Conservation (phyloP, 2,113 vertebrate species). For the Cromileptes altivelis region DNA sequence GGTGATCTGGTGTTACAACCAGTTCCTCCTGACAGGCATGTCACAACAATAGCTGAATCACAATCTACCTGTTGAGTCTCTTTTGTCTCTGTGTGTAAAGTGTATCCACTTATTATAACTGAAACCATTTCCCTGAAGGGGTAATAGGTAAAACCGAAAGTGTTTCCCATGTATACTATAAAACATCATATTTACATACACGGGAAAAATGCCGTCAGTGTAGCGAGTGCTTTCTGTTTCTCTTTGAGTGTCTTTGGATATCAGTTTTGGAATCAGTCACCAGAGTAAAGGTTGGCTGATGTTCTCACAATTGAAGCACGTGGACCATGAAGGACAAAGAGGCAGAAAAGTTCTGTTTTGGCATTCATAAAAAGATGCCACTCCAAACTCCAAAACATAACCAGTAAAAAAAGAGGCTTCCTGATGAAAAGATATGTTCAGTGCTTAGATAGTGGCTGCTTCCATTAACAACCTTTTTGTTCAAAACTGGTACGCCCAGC, state of each 20-base stretch:
- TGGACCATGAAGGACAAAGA: neutral
- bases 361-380: neutral
- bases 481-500: neutral
- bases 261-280: slow-evolving; percentile 44
- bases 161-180: neutral
- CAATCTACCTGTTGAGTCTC: neutral
- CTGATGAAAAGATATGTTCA: neutral
- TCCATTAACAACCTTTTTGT: neutral
- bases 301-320: too few species aligned
- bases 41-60: slow-evolving; percentile 1
- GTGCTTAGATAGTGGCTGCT: neutral
- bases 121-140: slow-evolving; percentile 32
- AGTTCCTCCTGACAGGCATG: neutral
- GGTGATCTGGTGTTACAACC: neutral
- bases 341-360: neutral
- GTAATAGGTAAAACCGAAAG: slow-evolving; percentile 33
- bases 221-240: slow-evolving; percentile 54
- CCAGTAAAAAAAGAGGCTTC: neutral
- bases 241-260: slow-evolving; percentile 32
- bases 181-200: neutral
- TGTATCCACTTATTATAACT: slow-evolving; percentile 17
- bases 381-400: neutral
- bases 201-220: neutral
- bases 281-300: neutral
- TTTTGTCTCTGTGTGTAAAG: neutral